Evolutionary conservation across 2,797 vertebrate species (phyloP).

Genomic region (Microcaecilia unicolor): DNA sequence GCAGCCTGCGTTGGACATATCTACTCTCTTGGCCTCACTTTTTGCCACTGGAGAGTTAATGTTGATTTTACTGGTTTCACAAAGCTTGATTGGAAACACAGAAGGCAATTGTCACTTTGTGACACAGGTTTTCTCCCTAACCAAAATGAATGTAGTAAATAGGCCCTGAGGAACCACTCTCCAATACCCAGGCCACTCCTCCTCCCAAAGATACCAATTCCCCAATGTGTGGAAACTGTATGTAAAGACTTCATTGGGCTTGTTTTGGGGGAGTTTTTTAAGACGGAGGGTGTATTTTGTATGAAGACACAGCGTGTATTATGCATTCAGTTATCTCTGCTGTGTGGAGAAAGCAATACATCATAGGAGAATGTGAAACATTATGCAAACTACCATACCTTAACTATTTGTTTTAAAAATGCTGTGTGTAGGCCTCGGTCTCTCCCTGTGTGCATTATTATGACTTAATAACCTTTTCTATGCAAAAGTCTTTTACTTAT

Average conservation of each 20-base stretch:
- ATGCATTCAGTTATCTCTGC: constrained; percentile 81
- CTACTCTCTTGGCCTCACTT: no score
- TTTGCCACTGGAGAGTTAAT: no score
- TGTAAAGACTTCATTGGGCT: no score
- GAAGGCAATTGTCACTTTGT: no score
- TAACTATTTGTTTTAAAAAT: constrained; percentile 73
- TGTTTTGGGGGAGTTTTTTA: no score
- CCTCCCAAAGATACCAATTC: no score
- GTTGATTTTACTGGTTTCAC: no score
- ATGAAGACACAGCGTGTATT: constrained; percentile 61
- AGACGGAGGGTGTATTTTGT: no score
- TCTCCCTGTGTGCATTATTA: constrained; percentile 57
- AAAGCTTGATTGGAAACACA: no score
- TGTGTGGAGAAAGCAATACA: constrained; percentile 75
- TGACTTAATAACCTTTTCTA: constrained; percentile 81
- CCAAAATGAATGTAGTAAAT: constrained; percentile 52
- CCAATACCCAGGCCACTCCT: constrained; percentile 43
- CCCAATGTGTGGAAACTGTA: no score
- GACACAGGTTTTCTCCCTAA: constrained; percentile 46
- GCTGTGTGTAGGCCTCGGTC: constrained; percentile 54
- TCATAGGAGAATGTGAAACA: constrained; percentile 62
- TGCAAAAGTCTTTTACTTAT: constrained; percentile 73
- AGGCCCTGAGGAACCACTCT: no score
- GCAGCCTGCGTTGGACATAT: no score
- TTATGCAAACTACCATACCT: constrained; percentile 64